A percentile compares a stretch with the other conserved stretches of the same genome.
phyloP scores from a whole-genome alignment of 2,113 vertebrate genomes.

The Odocoileus hemionus region DNA sequence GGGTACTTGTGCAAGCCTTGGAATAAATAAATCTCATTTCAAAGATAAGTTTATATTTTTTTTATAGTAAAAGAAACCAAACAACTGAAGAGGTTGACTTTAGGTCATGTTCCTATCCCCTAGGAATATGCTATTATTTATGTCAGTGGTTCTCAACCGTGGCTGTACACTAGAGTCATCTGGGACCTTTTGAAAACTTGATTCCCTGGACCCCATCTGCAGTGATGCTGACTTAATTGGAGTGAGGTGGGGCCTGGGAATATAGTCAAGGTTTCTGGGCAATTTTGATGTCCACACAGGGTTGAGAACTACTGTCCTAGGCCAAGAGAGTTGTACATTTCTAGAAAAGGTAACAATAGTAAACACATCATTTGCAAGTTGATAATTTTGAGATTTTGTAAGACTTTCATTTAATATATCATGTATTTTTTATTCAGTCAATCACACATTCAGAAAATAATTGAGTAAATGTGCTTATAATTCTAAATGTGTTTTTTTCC shows the following conservation, averaged over 20 bases:
- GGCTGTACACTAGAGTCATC: neutral
- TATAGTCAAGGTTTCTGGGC: neutral
- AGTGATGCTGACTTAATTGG: neutral
- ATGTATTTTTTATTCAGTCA: neutral
- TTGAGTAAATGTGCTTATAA: neutral
- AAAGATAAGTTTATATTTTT: neutral
- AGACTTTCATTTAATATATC: conserved; percentile 4
- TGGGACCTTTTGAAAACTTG: neutral
- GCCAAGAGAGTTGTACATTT: neutral
- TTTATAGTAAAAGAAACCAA: neutral
- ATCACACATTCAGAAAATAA: conserved; percentile 14
- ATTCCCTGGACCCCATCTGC: neutral
- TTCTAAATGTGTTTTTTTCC: neutral
- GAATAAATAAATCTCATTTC: neutral
- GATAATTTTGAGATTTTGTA: neutral
- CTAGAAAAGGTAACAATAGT: neutral
- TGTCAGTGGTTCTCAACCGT: neutral
- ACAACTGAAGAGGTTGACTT: neutral
- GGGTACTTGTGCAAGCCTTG: neutral
- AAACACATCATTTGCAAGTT: neutral
- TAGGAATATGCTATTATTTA: neutral
- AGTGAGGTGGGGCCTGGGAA: neutral
- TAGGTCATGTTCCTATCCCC: neutral
- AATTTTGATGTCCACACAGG: neutral
- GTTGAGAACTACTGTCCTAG: neutral